phyloP scores from a whole-genome alignment of 2,797 vertebrate genomes.

The Pseudomugil tenellus region DNA sequence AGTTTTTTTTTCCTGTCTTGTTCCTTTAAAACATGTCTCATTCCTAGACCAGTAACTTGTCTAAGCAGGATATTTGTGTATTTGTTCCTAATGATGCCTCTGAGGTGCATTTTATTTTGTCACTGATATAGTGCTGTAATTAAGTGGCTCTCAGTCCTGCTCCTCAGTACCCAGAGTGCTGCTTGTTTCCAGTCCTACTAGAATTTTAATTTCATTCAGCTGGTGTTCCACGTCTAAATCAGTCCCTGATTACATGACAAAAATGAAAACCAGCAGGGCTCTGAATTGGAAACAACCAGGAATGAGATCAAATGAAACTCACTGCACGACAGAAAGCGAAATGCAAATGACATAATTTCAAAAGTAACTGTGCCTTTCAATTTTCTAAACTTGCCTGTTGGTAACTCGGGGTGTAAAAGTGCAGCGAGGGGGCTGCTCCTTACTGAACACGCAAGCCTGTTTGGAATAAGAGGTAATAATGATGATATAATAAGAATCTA shows the following conservation, averaged over 20 bases:
- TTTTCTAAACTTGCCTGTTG: slow-evolving; percentile 47
- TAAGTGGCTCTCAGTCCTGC: slow-evolving; percentile 65
- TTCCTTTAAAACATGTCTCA: slow-evolving; percentile 52
- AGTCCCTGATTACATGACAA: slow-evolving; percentile 74
- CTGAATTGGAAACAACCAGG: slow-evolving; percentile 58
- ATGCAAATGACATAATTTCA: slow-evolving; percentile 70
- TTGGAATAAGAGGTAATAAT: slow-evolving; percentile 74
- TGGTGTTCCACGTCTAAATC: slow-evolving; percentile 74
- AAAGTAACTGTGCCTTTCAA: slow-evolving; percentile 53
- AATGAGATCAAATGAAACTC: slow-evolving; percentile 49
- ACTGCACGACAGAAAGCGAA: slow-evolving; percentile 56
- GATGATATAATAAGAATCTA: slow-evolving; percentile 79
- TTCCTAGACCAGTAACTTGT: slow-evolving; percentile 36
- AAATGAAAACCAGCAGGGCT: slow-evolving; percentile 74
- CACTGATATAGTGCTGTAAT: slow-evolving; percentile 63
- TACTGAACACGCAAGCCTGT: slow-evolving; percentile 41
- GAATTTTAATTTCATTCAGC: slow-evolving; percentile 74
- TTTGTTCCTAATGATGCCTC: slow-evolving; percentile 64
- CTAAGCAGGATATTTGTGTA: slow-evolving; percentile 36
- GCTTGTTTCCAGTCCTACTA: slow-evolving; percentile 62
- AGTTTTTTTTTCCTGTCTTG: slow-evolving; percentile 46
- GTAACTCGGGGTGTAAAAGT: slow-evolving; percentile 25
- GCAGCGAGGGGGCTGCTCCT: slow-evolving; percentile 51
- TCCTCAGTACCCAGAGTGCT: slow-evolving; percentile 57
- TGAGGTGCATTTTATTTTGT: slow-evolving; percentile 64